Evolutionary conservation across 2,797 vertebrate species (phyloP), one percentile per base, ranked within the genome.

Genomic region (Euthynnus affinis): DNA sequence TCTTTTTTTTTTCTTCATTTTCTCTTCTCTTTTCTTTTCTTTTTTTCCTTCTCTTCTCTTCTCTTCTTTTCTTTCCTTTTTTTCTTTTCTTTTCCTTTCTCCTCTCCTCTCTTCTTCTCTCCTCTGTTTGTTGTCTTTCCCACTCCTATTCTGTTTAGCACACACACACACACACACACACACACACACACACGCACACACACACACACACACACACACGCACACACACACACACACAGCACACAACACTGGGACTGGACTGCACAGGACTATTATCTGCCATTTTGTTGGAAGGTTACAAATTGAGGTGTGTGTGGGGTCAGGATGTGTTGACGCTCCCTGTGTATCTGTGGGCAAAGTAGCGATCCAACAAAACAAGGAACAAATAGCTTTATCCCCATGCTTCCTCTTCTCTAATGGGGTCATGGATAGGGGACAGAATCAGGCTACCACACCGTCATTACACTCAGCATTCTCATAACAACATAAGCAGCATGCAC

Each of bases 301-400:
- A 87, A 93, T 90, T 81, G 90, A 85, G 82, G 83, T 87, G 74
- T 76, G 71, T 70, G 66, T 73, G 64, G 56, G 91, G 88, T 90
- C 85, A 88, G 80, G 64, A 37, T 79, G 69, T 65, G 74, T 59
- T 76, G 23, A 15, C 37, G 82, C 80, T 81, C 78, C 76, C 76
- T 37, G 76, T 68, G 71, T 86, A 61, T 84, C 75, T 68, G 58
- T 78, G 71, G 61, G 56, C 71, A 82, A 86, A 84, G 76, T 46
- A 77, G 56, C 17, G 20, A 78, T 81, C 75, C 59, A 64, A 78
- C 76, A 81, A 79, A 88, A 80, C 68, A 76, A 72, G 73, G 42
- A 78, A 85, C 81, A 92, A 89, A 91, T 86, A 76, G 86, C 79
- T 87, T 83, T 52, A 80, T 68, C 80, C 77, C 62, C 63, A 32